Evolutionary conservation across 2,888 invertebrate genomes (phyloP).

Genomic region (Spodoptera picta): DNA sequence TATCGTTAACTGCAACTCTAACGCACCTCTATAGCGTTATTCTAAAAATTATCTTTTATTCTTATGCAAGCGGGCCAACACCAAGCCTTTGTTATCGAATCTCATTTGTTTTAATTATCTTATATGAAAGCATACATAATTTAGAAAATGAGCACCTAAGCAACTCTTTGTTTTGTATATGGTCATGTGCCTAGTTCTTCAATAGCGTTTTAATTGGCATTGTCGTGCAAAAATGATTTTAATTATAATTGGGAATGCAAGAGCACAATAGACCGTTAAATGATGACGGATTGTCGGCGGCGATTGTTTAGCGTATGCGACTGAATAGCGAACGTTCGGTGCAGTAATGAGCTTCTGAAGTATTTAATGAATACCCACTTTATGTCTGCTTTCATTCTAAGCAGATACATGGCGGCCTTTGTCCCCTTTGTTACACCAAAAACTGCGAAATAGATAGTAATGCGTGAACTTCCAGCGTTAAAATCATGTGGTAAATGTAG

Average conservation of each 20-base stretch:
- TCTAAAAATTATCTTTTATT: constrained; percentile 63
- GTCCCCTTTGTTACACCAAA: constrained; percentile 30
- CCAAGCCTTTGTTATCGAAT: constrained; percentile 33
- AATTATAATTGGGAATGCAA: constrained; percentile 74
- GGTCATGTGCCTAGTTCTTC: constrained; percentile 38
- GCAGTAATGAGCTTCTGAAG: constrained; percentile 78
- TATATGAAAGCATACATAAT: constrained; percentile 33
- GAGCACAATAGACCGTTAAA: constrained; percentile 77
- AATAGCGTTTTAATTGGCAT: constrained; percentile 67
- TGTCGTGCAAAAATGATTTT: constrained; percentile 68
- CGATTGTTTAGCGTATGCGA: constrained; percentile 75
- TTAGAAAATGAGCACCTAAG: constrained; percentile 47
- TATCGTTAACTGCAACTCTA: constrained; percentile 80
- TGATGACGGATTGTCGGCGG: constrained; percentile 72
- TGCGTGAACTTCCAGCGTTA: constrained; percentile 2
- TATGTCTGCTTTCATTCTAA: constrained; percentile 62
- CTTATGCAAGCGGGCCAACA: constrained; percentile 47
- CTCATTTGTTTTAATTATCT: constrained; percentile 50
- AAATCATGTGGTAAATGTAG: too few species aligned
- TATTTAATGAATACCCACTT: constrained; percentile 73
- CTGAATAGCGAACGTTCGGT: constrained; percentile 76
- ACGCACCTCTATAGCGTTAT: constrained; percentile 61
- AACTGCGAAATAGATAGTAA: constrained; percentile 26
- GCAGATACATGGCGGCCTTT: constrained; percentile 47
- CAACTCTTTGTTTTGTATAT: constrained; percentile 43